Evolutionary conservation across 2,797 vertebrate species (phyloP), one percentile per base, ranked within the genome.

Genomic region (Sebastes matsubarae): DNA sequence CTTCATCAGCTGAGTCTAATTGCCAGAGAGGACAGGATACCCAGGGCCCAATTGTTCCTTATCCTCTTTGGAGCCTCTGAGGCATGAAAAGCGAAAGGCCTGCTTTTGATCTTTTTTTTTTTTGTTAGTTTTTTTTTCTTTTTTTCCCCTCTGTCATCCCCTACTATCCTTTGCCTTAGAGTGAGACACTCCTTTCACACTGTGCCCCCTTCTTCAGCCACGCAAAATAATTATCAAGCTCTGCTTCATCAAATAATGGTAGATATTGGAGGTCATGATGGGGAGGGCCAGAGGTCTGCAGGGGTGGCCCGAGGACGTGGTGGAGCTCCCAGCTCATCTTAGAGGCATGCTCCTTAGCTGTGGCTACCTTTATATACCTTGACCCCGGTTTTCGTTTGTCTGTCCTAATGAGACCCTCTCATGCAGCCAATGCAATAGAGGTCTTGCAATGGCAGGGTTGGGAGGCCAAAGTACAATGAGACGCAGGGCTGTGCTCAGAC

Each of bases 191-290:
- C 97, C 96, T 97, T 99, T 99, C 97, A 96, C 91, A 93, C 90
- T 85, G 89, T 94, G 94, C 92, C 94, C 95, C 92, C 94, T 96
- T 96, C 96, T 97, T 96, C 96, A 97, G 96, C 96, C 97, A 96
- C 95, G 96, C 97, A 97, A 99, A 98, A 99, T 99, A 98, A 99
- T 99, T 98, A 99, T 99, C 97, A 99, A 97, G 97, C 97, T 95
- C 96, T 88, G 95, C 95, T 97, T 98, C 97, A 97, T 98, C 97
- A 98, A 97, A 98, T 97, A 97, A 97, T 97, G 94, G 96, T 87
- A 96, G 96, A 95, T 98, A 97, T 97, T 95, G 97, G 97, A 97
- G 97, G 97, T 98, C 97, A 97, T 95, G 96, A 95, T 95, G 93
- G 96, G 97, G 96, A 96, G 96, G 97, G 97, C 90, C 92, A 95